These are phyloP conservation scores for Typhlichthys subterraneus DNA, from an alignment of 2,797 vertebrate species.

Conservation along the genomic window DNA sequence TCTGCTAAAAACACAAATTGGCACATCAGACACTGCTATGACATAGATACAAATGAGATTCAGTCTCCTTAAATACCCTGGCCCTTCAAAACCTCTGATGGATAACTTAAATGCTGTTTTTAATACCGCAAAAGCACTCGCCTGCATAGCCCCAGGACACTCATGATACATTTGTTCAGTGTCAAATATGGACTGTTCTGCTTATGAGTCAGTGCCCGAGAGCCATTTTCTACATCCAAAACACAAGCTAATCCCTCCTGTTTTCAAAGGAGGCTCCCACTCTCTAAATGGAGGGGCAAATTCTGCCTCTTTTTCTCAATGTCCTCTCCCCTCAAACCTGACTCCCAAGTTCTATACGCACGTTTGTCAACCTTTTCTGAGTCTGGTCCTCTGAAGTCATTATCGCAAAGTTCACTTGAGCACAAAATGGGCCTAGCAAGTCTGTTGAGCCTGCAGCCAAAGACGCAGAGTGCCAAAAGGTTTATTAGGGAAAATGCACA, in stretches of 20 bases:
- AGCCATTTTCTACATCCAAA: slow-evolving; percentile 58
- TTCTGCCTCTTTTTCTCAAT: slow-evolving; percentile 45
- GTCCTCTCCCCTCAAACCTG: slow-evolving; percentile 51
- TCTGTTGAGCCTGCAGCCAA: background rate
- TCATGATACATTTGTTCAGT: slow-evolving; percentile 61
- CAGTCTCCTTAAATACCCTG: slow-evolving; percentile 9
- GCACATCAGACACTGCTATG: slow-evolving; percentile 26
- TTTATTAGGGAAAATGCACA: too few relatives aligned
- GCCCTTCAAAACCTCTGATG: slow-evolving; percentile 20
- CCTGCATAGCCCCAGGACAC: slow-evolving; percentile 42
- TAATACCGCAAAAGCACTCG: slow-evolving; percentile 31
- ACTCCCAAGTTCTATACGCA: slow-evolving; percentile 41
- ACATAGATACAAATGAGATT: slow-evolving; percentile 28
- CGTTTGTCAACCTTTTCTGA: slow-evolving; percentile 22
- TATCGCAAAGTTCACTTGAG: slow-evolving; percentile 53
- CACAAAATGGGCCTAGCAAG: slow-evolving; percentile 44
- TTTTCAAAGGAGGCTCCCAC: background rate
- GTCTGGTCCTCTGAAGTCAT: slow-evolving; percentile 40
- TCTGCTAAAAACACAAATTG: slow-evolving; percentile 13
- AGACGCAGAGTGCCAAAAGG: too few relatives aligned
- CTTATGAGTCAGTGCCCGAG: slow-evolving; percentile 61
- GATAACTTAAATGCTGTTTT: slow-evolving; percentile 41
- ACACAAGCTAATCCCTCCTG: too few relatives aligned
- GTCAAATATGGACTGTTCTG: slow-evolving; percentile 53
- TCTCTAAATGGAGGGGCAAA: slow-evolving; percentile 41